A percentile compares a stretch with the other conserved stretches of the same genome.
Conservation (phyloP, 2,797 vertebrate genomes). For the Mycteria americana region DNA sequence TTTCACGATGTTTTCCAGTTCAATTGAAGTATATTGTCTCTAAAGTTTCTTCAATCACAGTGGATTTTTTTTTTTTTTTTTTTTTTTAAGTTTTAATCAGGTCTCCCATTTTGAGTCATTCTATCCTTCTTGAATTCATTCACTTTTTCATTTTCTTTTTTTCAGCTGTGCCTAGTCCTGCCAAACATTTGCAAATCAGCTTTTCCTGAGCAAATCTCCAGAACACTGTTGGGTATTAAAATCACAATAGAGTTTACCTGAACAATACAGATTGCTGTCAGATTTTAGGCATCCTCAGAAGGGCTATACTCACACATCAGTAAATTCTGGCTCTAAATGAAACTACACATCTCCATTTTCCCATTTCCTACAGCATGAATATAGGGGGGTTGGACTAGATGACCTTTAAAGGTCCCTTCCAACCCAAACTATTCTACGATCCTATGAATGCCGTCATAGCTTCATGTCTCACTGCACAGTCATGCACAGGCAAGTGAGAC, state of each 20-base stretch:
- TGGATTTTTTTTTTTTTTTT: accelerated
- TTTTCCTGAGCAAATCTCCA: not conserved
- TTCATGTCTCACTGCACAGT: not conserved
- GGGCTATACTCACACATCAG: not conserved
- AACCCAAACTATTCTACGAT: not conserved
- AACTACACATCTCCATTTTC: not conserved
- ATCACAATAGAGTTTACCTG: not conserved
- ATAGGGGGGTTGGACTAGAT: not conserved
- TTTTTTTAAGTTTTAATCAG: not conserved
- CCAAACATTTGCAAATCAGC: not conserved
- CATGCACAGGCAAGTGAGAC: not conserved
- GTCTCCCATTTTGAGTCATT: not conserved
- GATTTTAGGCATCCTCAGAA: not conserved
- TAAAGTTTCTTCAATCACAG: not conserved
- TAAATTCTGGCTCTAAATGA: not conserved
- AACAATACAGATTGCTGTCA: not conserved
- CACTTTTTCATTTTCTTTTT: not conserved
- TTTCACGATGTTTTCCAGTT: not conserved
- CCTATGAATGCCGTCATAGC: too few species aligned
- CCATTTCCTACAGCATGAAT: not conserved
- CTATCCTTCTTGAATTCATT: not conserved
- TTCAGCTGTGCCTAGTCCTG: not conserved
- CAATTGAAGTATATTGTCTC: not conserved
- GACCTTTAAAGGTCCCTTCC: not conserved
- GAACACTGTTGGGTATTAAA: not conserved